These are phyloP conservation scores for Platyscapa corneri DNA, from an alignment of 1,140 invertebrate genomes.

Conservation along the genomic window DNA sequence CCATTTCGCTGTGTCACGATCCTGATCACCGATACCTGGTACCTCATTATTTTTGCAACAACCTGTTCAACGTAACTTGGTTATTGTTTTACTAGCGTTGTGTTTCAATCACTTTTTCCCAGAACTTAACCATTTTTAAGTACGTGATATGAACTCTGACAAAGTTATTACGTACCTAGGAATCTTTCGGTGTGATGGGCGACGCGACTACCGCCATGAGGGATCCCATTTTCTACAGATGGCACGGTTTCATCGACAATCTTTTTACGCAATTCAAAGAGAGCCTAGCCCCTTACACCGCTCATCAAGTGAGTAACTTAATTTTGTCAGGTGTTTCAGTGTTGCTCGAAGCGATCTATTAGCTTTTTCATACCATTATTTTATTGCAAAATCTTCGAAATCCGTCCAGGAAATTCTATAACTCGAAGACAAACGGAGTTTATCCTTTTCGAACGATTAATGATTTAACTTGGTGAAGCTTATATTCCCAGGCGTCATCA, in stretches of 20 bases:
- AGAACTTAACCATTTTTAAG: background rate
- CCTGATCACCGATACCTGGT: constrained; percentile 82
- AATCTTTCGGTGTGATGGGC: constrained; percentile 78
- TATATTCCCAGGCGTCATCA: constrained; percentile 78
- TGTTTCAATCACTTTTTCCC: background rate
- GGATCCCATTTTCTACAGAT: constrained; percentile 90
- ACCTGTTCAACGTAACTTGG: no score
- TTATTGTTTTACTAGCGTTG: no score
- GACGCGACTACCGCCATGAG: constrained; percentile 85
- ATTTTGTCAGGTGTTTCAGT: no score
- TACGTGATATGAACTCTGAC: no score
- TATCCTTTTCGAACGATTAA: background rate
- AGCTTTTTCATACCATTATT: no score
- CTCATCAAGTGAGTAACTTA: constrained; percentile 57
- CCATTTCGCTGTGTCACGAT: constrained; percentile 82
- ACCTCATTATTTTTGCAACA: constrained; percentile 47
- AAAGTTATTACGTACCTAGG: background rate
- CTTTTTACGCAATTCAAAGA: constrained; percentile 86
- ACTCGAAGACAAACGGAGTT: no score
- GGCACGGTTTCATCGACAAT: constrained; percentile 87
- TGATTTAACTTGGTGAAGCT: constrained; percentile 71
- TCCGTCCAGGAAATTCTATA: no score
- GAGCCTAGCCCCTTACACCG: constrained; percentile 78
- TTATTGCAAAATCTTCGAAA: no score
- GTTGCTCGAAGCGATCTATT: no score